Evolutionary conservation across 64 coral and sea anemone species (phyloP), one percentile per base, ranked within the genome.

Genomic region (Acropora yongei): DNA sequence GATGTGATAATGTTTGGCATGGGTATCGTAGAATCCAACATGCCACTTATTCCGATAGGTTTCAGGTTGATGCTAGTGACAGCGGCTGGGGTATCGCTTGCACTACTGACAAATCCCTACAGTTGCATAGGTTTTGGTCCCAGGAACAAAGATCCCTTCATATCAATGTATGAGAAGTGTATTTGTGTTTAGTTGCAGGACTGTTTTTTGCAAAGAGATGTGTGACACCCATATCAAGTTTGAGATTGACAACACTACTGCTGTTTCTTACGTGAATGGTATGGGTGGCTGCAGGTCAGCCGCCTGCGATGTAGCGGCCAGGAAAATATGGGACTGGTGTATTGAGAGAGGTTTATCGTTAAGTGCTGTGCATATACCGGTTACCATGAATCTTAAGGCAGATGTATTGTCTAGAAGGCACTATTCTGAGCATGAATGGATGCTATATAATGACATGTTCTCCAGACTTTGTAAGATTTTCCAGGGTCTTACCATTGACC

Each of bases 281-380:
- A 94, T 89, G 87, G 87, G 87, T 41, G 87, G 93, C 42, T 77
- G 80, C 72, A 84, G 78, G 58, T 90, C 87, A 30, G 79, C 88
- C 19, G 68, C 92, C 30, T 93, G 92, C 82, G 69, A 92, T 57
- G 39, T 12, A 68, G 16, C 77, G 40, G 89, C 89, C 44, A 91
- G 50, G 47, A 75, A 88, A 50, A 88, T 88, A 75, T 88, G 86
- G 86, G 74, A 55, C 50, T 55, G 50, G 50, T 55, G 50, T 55
- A 55, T 55, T 55, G 50, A 55, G 50, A 55, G 50, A 65, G n/a
- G 45, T 80, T 49, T 90, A 19, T 90, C 77, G 85, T 67, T 87
- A 74, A 74, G 66, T 87, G 85, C 71, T 14, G 44, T 40, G 6
- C 85, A 87, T 41, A 87, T 87, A 75, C 68, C 65, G 44, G 86